Conservation (phyloP, 2,797 vertebrate species). For the Petrocephalus sullivani region DNA sequence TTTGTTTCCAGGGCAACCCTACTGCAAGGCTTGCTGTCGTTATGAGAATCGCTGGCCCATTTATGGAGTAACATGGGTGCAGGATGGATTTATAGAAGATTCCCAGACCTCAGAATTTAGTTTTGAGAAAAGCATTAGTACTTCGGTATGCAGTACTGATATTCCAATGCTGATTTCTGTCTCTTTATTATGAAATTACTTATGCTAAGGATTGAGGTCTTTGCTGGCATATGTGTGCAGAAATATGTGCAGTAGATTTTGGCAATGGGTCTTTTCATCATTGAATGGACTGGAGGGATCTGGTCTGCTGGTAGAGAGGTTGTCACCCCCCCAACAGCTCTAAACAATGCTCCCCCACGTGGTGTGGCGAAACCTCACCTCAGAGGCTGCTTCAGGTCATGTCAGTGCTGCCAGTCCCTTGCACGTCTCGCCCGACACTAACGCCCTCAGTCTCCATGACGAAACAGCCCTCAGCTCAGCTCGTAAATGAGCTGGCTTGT, state of each 20-base stretch:
- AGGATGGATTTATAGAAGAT: not conserved
- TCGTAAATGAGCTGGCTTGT: not conserved
- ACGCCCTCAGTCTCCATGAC: not conserved
- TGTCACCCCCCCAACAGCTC: not conserved
- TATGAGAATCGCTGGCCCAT: conserved; percentile 16
- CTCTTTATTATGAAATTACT: conserved; percentile 22
- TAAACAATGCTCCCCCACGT: not conserved
- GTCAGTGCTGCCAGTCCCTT: not conserved
- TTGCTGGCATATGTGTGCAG: not conserved
- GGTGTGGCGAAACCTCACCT: not conserved
- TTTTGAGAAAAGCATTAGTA: conserved; percentile 20
- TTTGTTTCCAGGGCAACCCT: conserved; percentile 43
- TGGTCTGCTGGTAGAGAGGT: not conserved
- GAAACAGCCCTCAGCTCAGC: not conserved
- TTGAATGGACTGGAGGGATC: not conserved
- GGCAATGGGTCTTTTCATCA: not conserved
- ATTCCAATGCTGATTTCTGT: conserved; percentile 23
- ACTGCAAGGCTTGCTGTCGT: conserved; percentile 25
- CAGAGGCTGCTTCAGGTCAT: not conserved
- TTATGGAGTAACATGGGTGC: not conserved
- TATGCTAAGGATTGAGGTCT: not conserved
- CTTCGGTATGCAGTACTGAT: not conserved
- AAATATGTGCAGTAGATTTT: not conserved
- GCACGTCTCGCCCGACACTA: not conserved
- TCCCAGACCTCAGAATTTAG: not conserved